Base-by-base conservation (phyloP, 2,113 vertebrate species). In the Onychostruthus taczanowskii region DNA sequence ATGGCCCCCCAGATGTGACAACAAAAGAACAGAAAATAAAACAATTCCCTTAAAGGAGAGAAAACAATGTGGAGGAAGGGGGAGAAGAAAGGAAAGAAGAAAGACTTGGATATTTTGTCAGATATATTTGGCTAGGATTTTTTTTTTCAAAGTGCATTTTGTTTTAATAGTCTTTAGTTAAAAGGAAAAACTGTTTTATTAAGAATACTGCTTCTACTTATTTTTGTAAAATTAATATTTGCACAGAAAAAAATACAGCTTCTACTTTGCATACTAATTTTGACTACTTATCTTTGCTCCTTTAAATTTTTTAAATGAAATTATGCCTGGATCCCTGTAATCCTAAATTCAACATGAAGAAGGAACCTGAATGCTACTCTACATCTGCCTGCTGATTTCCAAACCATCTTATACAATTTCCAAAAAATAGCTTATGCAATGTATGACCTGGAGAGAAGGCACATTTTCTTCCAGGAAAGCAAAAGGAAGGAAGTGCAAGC, bases 171-270 rank as follows among this genome's bases (percentile, higher is more conserved):
- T 53, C 27, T 55, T 90, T 86, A 23, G 17, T 72, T 83, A 58
- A 91, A 82, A 91, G 10, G 19, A 64, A 79, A 89, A 84, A 13
- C 10, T 73, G 21, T 87, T 87, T 62, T 76, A 75, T 75, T 75
- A 79, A 66, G 35, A 67, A n/a, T 49, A 81, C 8, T 64, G 6
- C n/a, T 58, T 61, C 28, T 53, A 2, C n/a, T 91, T 76, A 13
- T 68, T 92, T 81, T 80, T 70, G 30, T 62, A 77, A 81, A 83
- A 67, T 80, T 74, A 83, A 70, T 84, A 74, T 70, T 90, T 7
- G 0, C 41, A 28, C 26, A 27, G 16, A 44, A 81, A 89, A 66
- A 91, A 79, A 23, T 13, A 44, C 16, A 73, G 26, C 46, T 82
- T 74, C 26, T 15, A 24, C 50, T 83, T 90, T 41, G 52, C 58